Evolutionary conservation across 2,113 vertebrate genomes (phyloP).

Genomic region (Petaurus breviceps): DNA sequence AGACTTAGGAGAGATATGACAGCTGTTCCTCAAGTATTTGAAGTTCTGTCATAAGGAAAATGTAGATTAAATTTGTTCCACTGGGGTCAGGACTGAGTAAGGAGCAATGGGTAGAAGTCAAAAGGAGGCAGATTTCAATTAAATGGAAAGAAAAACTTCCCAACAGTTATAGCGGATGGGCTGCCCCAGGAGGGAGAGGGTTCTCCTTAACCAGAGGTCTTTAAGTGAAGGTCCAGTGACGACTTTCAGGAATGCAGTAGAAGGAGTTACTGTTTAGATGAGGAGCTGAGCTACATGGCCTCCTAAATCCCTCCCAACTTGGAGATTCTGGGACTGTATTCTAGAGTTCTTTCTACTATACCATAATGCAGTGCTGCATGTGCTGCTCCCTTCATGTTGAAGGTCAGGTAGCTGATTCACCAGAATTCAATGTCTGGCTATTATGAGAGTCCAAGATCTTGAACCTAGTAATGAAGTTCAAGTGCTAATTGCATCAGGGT

Average conservation of each 20-base stretch:
- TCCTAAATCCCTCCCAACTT: not conserved
- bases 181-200: not conserved
- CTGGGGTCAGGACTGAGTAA: not conserved
- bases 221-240: not conserved
- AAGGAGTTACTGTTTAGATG: not conserved
- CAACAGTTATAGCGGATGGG: not conserved
- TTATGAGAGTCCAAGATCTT: slow-evolving; percentile 18
- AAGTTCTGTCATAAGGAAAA: not conserved
- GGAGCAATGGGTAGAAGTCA: not conserved
- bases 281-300: not conserved
- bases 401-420: not conserved
- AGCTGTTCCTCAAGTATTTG: not conserved
- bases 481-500: slow-evolving; percentile 71
- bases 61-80: not conserved
- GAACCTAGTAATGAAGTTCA: slow-evolving; percentile 65
- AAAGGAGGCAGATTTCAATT: not conserved
- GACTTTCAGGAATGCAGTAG: not conserved
- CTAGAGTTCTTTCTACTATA: not conserved
- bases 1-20: not conserved
- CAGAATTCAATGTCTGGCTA: not conserved
- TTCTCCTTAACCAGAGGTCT: not conserved
- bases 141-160: not conserved
- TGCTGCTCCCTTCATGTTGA: not conserved
- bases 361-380: not conserved
- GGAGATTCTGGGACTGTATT: not conserved